Evolutionary conservation across 1,140 invertebrate species (phyloP).

Genomic region (Ceratosolen solmsi): DNA sequence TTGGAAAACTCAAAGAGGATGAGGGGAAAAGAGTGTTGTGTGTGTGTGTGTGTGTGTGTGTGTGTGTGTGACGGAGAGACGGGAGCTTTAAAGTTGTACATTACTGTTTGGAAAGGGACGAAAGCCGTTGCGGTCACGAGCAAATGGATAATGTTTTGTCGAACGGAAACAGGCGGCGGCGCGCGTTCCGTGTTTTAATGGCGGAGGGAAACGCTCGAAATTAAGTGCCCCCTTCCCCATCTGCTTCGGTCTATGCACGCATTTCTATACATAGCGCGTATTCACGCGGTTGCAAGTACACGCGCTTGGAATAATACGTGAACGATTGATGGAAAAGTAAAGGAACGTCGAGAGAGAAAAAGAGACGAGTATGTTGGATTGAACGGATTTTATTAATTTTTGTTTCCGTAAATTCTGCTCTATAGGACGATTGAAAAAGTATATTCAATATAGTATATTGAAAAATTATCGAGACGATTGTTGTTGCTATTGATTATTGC

Average conservation of each 20-base stretch:
- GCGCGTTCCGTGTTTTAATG: constrained; percentile 50
- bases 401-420: not conserved
- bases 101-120: constrained; percentile 7
- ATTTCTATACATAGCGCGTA: constrained; percentile 8
- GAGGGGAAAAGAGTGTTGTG: not conserved
- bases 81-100: constrained; percentile 33
- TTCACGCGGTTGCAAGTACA: constrained; percentile 9
- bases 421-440: no score
- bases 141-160: constrained; percentile 53
- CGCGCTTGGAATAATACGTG: constrained; percentile 24
- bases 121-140: constrained; percentile 26
- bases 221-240: constrained; percentile 43
- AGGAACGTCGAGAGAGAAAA: not conserved
- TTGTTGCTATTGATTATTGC: no score
- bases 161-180: constrained; percentile 27
- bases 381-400: constrained; percentile 29
- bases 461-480: no score
- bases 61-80: not conserved
- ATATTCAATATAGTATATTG: no score
- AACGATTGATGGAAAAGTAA: not conserved
- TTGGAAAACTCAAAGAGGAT: not conserved
- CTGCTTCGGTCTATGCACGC: not conserved
- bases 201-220: constrained; percentile 44
- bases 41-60: no score
- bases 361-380: not conserved